Percentiles rank a stretch among this genome's conserved stretches.
Conservation (phyloP, 2,113 vertebrate species). For the Origma solitaria region DNA sequence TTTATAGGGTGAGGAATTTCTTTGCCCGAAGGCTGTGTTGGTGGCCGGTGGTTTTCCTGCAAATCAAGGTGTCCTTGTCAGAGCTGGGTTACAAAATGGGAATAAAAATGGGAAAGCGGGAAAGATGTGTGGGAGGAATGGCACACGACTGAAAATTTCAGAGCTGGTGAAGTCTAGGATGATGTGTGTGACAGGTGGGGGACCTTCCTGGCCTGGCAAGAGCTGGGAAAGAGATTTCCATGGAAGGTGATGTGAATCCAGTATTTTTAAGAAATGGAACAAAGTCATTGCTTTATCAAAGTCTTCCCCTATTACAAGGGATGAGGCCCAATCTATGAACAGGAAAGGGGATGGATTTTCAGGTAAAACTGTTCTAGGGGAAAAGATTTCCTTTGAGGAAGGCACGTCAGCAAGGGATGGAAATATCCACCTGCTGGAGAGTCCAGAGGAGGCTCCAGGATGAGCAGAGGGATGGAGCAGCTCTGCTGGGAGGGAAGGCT, state of each 20-base stretch:
- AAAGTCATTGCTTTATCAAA: not conserved
- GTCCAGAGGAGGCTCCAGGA: not conserved
- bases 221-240: not conserved
- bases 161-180: not conserved
- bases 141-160: not conserved
- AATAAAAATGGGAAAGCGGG: not conserved
- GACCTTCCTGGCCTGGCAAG: not conserved
- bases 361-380: not conserved
- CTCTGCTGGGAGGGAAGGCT: not conserved
- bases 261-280: accelerated
- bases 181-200: not conserved
- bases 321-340: accelerated
- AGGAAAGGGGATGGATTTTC: not conserved
- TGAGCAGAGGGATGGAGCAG: not conserved
- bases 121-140: not conserved
- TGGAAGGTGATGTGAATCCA: not conserved
- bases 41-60: not conserved
- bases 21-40: not conserved
- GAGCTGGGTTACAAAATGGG: not conserved
- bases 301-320: not conserved
- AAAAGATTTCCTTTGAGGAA: not conserved
- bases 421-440: not conserved
- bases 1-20: not conserved
- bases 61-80: not conserved
- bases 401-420: not conserved